Base-by-base conservation (phyloP, 2,888 invertebrate genomes). In the Rhyacophila evoluta region DNA sequence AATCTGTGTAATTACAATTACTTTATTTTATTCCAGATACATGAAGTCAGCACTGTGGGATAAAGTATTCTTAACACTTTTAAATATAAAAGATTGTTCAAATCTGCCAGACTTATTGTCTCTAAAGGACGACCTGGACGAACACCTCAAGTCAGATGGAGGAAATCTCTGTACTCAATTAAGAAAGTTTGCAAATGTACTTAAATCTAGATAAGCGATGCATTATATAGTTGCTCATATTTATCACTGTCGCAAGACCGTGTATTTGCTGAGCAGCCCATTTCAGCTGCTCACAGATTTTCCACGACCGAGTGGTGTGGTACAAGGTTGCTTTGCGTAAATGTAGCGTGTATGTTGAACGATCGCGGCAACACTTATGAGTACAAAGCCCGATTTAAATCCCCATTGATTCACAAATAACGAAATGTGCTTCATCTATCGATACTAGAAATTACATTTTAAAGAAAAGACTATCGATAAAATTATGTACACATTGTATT, bases 41-140 rank as follows among this genome's bases (percentile, higher is more conserved):
- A 91, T 93, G 86, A 92, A 93, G 84, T 91, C 91, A 80, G 90
- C 90, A 80, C 88, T 94, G 79, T 97, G 97, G 97, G 93, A 94
- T 84, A 92, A 92, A 83, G 93, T 97, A 85, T 97, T 97, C 86
- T 92, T 93, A 39, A 91, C 92, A 36, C 88, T 97, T 81, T 89
- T 98, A 76, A 98, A 98, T 88, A 91, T 97, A 78, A 93, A 93
- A 25, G 93, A 94, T 79, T 95, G 95, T 85, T 91, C 92, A 76
- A 91, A 92, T 81, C 89, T 95, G 86, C 96, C 96, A 0, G 93
- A 95, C 85, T 88, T 97, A 83, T 86, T 90, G 85, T 90, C 90
- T 84, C 87, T 92, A 83, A 90, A 90, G 84, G 89, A 89, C 83
- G 87, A 88, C 72, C 39, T 81, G 71, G 89, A 90, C 83, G 87